Evolutionary conservation across 2,888 invertebrate genomes (phyloP).

Genomic region (Machimus atricapillus): DNA sequence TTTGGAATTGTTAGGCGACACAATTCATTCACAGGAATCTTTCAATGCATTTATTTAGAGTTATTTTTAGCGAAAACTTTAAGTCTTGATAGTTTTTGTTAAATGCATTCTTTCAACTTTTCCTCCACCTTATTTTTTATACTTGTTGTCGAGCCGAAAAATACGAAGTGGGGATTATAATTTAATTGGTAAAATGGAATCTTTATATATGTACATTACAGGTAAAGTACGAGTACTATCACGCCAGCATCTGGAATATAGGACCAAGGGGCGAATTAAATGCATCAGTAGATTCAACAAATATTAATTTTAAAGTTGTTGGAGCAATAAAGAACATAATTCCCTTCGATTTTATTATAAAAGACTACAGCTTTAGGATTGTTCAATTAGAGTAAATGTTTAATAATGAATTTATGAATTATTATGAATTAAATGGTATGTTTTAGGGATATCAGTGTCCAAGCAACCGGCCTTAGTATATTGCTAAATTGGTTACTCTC

Average conservation of each 20-base stretch:
- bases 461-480: conserved; percentile 19
- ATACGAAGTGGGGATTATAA: no score
- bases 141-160: no score
- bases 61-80: not conserved
- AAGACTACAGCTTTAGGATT: conserved; percentile 6
- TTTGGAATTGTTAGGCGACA: not conserved
- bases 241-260: conserved; percentile 35
- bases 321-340: not conserved
- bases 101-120: not conserved
- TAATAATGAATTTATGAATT: not conserved
- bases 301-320: conserved; percentile 5
- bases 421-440: not conserved
- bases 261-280: conserved; percentile 27
- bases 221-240: conserved; percentile 9
- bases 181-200: no score
- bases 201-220: not conserved
- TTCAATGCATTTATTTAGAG: not conserved
- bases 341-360: conserved; percentile 2
- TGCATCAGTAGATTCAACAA: not conserved
- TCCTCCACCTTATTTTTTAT: not conserved
- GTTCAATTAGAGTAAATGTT: conserved; percentile 25
- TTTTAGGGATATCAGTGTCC: not conserved
- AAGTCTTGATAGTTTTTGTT: not conserved
- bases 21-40: not conserved
- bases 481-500: conserved; percentile 33